Conservation (phyloP, 2,113 vertebrate genomes). For the Zosterops japonicus region DNA sequence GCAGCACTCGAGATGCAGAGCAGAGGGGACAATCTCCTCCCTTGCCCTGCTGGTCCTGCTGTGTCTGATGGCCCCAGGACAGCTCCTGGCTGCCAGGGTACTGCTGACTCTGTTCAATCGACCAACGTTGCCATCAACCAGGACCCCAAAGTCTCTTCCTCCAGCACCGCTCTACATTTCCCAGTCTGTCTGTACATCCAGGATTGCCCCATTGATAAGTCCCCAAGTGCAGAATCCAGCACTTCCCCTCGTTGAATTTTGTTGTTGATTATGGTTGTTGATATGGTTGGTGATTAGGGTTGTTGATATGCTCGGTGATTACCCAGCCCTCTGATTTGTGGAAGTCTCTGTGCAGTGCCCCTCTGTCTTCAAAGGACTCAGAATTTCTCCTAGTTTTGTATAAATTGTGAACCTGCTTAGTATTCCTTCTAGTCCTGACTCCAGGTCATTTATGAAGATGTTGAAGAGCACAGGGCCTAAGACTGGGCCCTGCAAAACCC, state of each 20-base stretch:
- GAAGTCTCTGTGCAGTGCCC: neutral
- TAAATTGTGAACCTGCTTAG: neutral
- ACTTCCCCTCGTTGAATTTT: neutral
- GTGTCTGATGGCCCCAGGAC: neutral
- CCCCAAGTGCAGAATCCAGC: accelerated
- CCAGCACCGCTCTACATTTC: accelerated
- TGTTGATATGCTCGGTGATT: too few species aligned
- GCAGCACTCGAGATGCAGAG: accelerated
- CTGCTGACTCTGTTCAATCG: too few species aligned
- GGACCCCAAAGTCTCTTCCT: neutral
- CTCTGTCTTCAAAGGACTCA: neutral
- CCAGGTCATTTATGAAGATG: neutral
- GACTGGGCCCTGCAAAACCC: neutral
- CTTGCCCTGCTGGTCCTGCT: accelerated
- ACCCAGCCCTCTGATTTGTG: neutral
- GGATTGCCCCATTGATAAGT: neutral
- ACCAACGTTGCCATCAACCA: accelerated
- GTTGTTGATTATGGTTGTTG: too few species aligned
- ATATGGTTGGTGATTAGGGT: accelerated
- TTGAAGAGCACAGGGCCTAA: neutral
- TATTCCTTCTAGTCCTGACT: neutral
- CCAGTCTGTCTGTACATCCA: accelerated
- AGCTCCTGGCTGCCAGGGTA: neutral
- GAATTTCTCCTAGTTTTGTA: neutral
- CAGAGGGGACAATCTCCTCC: neutral